Percentiles rank a stretch among this genome's conserved stretches.
Evolutionary conservation across 2,113 vertebrate genomes (phyloP).

Genomic region (Rhinoptilus africanus): DNA sequence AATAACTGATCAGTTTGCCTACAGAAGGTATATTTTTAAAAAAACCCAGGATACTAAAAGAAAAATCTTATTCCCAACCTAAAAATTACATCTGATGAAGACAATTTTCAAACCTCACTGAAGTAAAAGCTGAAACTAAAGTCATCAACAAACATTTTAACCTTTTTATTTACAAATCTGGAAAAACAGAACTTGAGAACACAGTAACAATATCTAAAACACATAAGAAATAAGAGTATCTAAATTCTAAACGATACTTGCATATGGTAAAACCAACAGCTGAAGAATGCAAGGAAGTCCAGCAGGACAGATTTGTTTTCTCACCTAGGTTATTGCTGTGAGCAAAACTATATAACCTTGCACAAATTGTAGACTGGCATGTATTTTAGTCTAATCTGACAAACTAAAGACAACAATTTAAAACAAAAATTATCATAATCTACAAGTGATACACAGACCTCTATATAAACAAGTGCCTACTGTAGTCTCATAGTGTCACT

Average conservation of each 20-base stretch:
- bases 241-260: background rate
- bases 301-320: background rate
- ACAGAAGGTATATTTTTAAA: background rate
- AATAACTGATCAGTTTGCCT: background rate
- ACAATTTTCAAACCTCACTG: background rate
- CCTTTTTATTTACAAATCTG: background rate
- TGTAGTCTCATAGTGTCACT: background rate
- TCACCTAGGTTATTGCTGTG: background rate
- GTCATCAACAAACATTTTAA: background rate
- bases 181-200: background rate
- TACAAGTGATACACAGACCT: background rate
- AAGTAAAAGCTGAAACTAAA: background rate
- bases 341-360: background rate
- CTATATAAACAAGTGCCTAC: background rate
- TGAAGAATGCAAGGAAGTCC: background rate
- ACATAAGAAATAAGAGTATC: background rate
- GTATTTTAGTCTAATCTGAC: background rate
- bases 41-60: background rate
- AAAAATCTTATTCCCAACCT: background rate
- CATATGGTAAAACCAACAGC: background rate
- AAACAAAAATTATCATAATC: background rate
- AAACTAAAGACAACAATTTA: background rate
- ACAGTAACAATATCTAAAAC: background rate
- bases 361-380: background rate
- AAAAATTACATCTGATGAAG: background rate